phyloP scores from a whole-genome alignment of 2,113 vertebrate genomes.

The Gymnogyps californianus region DNA sequence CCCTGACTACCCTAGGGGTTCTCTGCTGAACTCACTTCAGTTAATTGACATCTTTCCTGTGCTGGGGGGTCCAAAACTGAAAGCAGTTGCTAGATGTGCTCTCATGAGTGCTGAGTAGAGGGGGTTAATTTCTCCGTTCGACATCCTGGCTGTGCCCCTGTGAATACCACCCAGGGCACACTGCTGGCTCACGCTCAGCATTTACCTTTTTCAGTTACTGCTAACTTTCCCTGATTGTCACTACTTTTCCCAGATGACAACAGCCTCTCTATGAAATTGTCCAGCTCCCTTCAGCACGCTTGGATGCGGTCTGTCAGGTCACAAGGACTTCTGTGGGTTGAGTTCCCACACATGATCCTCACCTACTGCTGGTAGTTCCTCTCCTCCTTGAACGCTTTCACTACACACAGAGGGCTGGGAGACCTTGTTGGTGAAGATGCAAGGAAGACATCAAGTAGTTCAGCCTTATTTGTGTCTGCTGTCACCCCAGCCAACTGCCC shows the following conservation, averaged over 20 bases:
- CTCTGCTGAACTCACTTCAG: not conserved
- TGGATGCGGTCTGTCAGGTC: not conserved
- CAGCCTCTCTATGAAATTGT: not conserved
- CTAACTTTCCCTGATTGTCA: not conserved
- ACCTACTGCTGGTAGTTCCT: not conserved
- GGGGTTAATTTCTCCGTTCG: not conserved
- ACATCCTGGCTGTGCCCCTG: not conserved
- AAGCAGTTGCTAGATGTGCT: not conserved
- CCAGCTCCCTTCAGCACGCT: not conserved
- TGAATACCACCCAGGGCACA: not conserved
- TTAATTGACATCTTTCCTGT: not conserved
- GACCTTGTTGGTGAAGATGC: not conserved
- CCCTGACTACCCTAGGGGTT: no score
- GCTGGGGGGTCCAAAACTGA: not conserved
- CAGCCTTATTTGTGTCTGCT: not conserved
- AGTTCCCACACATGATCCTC: not conserved
- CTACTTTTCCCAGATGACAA: not conserved
- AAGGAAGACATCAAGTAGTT: not conserved
- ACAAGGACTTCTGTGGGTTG: not conserved
- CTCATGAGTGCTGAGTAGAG: not conserved
- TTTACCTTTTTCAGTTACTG: not conserved
- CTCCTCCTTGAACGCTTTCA: not conserved
- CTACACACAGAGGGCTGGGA: not conserved
- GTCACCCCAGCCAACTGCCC: not conserved
- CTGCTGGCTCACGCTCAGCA: not conserved